phyloP scores from a whole-genome alignment of 2,113 vertebrate species.

The Cariama cristata region DNA sequence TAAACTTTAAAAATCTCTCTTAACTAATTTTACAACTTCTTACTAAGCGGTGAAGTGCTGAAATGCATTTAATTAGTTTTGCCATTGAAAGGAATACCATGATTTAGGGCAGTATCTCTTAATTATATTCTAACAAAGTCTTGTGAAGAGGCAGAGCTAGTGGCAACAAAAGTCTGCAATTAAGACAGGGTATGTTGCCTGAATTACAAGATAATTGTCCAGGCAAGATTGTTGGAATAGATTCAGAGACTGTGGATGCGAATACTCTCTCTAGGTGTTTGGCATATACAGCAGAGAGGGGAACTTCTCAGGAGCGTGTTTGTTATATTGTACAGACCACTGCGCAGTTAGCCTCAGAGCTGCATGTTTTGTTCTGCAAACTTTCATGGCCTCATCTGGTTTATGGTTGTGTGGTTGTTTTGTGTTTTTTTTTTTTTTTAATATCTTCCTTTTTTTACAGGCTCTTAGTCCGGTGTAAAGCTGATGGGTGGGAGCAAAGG shows the following conservation, averaged over 20 bases:
- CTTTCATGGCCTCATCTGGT: background rate
- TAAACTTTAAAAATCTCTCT: background rate
- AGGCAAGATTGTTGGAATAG: background rate
- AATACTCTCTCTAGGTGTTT: background rate
- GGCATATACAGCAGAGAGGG: background rate
- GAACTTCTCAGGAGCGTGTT: background rate
- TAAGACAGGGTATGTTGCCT: constrained; percentile 26
- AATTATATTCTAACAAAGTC: constrained; percentile 21
- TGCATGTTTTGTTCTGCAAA: constrained; percentile 40
- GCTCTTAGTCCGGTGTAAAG: constrained; percentile 46
- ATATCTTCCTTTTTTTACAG: constrained; percentile 43
- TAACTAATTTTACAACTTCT: background rate
- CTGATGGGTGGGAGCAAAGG: constrained; percentile 75
- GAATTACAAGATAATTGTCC: constrained; percentile 47
- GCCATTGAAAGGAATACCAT: background rate
- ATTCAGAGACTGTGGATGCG: background rate
- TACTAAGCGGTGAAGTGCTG: background rate
- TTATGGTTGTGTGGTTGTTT: background rate
- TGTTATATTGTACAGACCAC: background rate
- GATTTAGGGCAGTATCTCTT: constrained; percentile 28
- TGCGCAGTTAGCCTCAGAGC: constrained; percentile 26
- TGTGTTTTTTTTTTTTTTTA: background rate
- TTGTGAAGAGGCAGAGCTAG: constrained; percentile 30
- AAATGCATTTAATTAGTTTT: background rate
- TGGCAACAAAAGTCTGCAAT: constrained; percentile 46